These are phyloP conservation scores for Nannospalax galili DNA, from an alignment of 2,113 vertebrate genomes.

Conservation along the genomic window DNA sequence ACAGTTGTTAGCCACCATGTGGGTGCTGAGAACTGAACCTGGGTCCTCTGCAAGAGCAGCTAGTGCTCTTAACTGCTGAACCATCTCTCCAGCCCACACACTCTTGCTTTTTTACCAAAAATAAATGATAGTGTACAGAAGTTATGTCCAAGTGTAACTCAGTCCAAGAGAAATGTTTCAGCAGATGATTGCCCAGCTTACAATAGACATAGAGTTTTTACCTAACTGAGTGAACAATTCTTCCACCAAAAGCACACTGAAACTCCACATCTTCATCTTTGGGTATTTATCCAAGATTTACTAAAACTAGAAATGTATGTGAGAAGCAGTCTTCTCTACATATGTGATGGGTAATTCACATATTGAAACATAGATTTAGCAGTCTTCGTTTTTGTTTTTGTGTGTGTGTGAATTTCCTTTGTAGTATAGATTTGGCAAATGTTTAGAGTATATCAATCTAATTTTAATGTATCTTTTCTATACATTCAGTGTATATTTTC, in stretches of 20 bases:
- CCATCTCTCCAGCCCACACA: too few relatives aligned
- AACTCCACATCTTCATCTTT: neutral
- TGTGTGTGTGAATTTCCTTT: conserved; percentile 33
- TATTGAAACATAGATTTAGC: neutral
- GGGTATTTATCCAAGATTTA: neutral
- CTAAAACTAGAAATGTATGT: neutral
- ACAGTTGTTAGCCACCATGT: too few relatives aligned
- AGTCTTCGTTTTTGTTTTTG: neutral
- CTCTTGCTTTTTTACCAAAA: neutral
- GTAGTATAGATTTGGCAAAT: neutral
- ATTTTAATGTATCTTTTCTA: conserved; percentile 41
- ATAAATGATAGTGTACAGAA: neutral
- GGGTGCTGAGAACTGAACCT: too few relatives aligned
- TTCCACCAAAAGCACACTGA: neutral
- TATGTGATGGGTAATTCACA: neutral
- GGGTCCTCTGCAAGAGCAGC: too few relatives aligned
- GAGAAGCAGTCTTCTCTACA: neutral
- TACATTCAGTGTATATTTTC: neutral
- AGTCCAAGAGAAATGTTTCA: neutral
- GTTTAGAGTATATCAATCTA: neutral
- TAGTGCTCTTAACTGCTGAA: too few relatives aligned
- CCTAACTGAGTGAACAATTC: neutral
- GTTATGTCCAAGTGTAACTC: neutral
- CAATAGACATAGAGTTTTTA: neutral
- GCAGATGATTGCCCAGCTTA: neutral